Conservation (phyloP, 2,888 invertebrate genomes). For the Fissipunctia ypsillon region DNA sequence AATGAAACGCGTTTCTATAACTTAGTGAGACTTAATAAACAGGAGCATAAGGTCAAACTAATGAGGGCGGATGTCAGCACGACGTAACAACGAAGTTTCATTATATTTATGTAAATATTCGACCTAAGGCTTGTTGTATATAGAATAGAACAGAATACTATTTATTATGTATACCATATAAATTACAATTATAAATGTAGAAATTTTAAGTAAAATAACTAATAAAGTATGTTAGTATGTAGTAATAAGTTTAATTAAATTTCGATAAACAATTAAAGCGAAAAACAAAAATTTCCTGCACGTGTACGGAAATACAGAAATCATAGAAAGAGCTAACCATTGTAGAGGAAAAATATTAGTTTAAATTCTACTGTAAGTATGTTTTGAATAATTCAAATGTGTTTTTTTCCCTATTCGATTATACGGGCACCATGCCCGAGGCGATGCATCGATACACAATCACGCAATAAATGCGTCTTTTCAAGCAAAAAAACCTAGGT, state of each 20-base stretch:
- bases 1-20: slow-evolving; percentile 22
- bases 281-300: no score
- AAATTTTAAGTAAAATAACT: no score
- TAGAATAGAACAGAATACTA: no score
- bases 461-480: not conserved
- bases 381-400: not conserved
- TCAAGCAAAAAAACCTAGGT: slow-evolving; percentile 12
- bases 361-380: not conserved
- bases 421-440: no score
- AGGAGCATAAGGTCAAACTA: slow-evolving; percentile 33
- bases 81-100: slow-evolving; percentile 3
- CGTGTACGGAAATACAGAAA: not conserved
- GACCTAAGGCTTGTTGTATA: slow-evolving; percentile 10
- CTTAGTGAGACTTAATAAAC: slow-evolving; percentile 38
- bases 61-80: slow-evolving; percentile 18
- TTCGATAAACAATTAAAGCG: no score
- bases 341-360: slow-evolving; percentile 2
- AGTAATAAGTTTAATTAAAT: no score
- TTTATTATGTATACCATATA: no score
- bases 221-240: no score
- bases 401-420: not conserved
- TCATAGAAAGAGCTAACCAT: not conserved
- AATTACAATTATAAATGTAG: no score
- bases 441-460: not conserved
- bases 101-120: slow-evolving; percentile 3